Percentiles rank a stretch among this genome's conserved stretches.
phyloP scores from a whole-genome alignment of 2,888 invertebrate genomes.

The Scrobipalpa costella region DNA sequence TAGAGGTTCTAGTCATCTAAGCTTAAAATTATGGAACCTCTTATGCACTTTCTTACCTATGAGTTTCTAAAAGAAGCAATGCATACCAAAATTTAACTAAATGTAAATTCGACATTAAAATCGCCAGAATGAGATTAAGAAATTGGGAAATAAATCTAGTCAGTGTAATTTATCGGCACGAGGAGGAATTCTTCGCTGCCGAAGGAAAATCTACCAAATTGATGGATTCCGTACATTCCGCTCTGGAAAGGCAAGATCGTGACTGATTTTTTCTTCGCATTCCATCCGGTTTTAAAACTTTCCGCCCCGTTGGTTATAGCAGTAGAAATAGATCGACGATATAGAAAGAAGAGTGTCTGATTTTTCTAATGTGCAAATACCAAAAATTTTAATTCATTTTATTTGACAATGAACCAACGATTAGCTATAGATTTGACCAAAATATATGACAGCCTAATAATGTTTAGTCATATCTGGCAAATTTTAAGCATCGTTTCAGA shows the following conservation, averaged over 20 bases:
- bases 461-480: too few species aligned
- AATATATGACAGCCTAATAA: too few species aligned
- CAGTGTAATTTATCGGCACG: conserved; percentile 64
- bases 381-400: too few species aligned
- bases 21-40: too few species aligned
- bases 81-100: background rate
- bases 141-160: conserved; percentile 67
- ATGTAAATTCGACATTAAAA: conserved; percentile 11
- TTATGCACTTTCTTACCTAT: too few species aligned
- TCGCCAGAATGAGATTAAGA: conserved; percentile 49
- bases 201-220: conserved; percentile 66
- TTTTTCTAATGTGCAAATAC: too few species aligned
- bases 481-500: too few species aligned
- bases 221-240: conserved; percentile 67
- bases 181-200: conserved; percentile 52
- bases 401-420: too few species aligned
- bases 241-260: conserved; percentile 48
- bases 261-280: conserved; percentile 47
- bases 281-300: conserved; percentile 37
- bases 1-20: too few species aligned
- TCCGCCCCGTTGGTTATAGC: conserved; percentile 13
- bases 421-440: too few species aligned
- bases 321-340: background rate
- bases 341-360: too few species aligned
- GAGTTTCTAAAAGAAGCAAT: too few species aligned